Percentiles rank a stretch among this genome's conserved stretches.
Conservation (phyloP, 2,113 vertebrate species). For the Syngnathus floridae region DNA sequence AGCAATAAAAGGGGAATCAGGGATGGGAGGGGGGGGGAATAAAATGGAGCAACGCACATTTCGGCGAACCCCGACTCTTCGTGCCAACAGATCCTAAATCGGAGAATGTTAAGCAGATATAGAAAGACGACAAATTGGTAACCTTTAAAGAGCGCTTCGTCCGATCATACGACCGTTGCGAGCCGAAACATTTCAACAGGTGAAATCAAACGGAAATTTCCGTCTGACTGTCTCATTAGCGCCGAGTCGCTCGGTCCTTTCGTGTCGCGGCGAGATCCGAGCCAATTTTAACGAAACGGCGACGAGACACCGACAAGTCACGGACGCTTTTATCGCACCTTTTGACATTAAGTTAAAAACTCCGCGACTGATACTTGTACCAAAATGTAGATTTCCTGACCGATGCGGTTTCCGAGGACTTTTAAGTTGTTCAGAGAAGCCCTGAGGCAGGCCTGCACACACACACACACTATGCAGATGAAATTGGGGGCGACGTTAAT, state of each 20-base stretch:
- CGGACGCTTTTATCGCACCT: neutral
- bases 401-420: conserved; percentile 9
- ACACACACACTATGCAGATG: conserved; percentile 34
- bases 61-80: neutral
- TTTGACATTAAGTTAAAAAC: no score
- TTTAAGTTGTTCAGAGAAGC: conserved; percentile 18
- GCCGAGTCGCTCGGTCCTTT: conserved; percentile 4
- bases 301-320: neutral
- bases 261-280: neutral
- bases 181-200: neutral
- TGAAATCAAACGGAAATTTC: conserved; percentile 9
- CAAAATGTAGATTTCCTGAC: neutral
- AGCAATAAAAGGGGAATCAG: neutral
- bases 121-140: neutral
- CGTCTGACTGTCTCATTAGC: conserved; percentile 13
- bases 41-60: neutral
- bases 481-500: conserved; percentile 42
- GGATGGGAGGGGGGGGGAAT: neutral
- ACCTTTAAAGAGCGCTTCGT: conserved; percentile 1
- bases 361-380: neutral
- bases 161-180: conserved; percentile 4
- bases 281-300: neutral
- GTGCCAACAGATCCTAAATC: neutral
- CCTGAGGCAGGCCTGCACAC: conserved; percentile 7
- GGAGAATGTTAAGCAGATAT: neutral